Evolutionary conservation across 2,113 vertebrate species (phyloP).

Genomic region (Ameiurus melas): DNA sequence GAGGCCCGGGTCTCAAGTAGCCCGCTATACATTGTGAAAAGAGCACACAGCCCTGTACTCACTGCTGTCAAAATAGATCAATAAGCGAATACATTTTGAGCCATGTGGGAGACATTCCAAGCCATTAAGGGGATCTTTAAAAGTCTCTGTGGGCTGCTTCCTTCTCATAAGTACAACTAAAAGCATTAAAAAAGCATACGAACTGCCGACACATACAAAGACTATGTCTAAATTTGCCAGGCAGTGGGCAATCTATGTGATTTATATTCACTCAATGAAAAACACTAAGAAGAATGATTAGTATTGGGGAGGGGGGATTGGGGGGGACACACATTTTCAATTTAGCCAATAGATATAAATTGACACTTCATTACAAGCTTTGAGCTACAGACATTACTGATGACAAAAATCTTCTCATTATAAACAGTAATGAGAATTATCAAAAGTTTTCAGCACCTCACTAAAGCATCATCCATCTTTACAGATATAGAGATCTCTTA

Average conservation of each 20-base stretch:
- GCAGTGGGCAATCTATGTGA: conserved; percentile 11
- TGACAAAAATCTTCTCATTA: conserved; percentile 11
- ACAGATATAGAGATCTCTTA: background rate
- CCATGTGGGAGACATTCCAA: conserved; percentile 45
- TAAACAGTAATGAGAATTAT: background rate
- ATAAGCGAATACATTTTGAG: conserved; percentile 43
- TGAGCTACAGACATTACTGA: conserved; percentile 1
- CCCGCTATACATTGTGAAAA: conserved; percentile 40
- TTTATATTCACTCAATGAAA: conserved; percentile 37
- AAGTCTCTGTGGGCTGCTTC: conserved; percentile 41
- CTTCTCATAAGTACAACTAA: conserved; percentile 40
- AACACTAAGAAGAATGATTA: conserved; percentile 27
- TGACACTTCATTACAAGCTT: background rate
- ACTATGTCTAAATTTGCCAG: conserved; percentile 27
- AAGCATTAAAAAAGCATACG: conserved; percentile 27
- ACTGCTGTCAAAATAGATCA: conserved; percentile 50
- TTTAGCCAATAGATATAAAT: conserved; percentile 23
- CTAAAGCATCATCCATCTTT: background rate
- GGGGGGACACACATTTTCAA: too few species aligned
- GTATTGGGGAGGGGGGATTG: background rate
- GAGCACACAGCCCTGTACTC: conserved; percentile 23
- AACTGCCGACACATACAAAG: conserved; percentile 33
- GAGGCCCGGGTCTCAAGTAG: conserved; percentile 34
- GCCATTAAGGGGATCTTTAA: conserved; percentile 38
- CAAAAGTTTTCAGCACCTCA: background rate